Evolutionary conservation across 2,888 invertebrate genomes (phyloP).

Genomic region (Conistra vaccinii): DNA sequence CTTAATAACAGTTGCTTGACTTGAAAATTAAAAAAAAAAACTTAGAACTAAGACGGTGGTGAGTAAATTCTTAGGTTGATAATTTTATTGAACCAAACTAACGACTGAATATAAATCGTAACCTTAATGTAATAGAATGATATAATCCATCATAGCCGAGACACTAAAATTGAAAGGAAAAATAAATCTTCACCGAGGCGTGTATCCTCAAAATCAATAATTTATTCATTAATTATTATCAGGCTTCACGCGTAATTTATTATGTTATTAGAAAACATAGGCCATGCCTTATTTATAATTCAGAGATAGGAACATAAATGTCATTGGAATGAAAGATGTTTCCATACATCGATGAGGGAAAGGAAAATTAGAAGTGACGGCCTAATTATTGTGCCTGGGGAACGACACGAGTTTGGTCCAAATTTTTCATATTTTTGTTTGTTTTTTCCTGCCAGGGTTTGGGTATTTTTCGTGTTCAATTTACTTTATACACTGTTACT

Average conservation of each 20-base stretch:
- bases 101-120: slow-evolving; percentile 15
- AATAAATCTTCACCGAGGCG: slow-evolving; percentile 18
- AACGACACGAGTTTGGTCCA: slow-evolving; percentile 19
- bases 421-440: background rate
- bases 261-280: slow-evolving; percentile 44
- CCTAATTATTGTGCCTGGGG: slow-evolving; percentile 37
- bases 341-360: slow-evolving; percentile 32
- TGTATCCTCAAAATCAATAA: slow-evolving; percentile 35
- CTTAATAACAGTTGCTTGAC: background rate
- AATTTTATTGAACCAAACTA: background rate
- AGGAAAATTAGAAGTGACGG: slow-evolving; percentile 36
- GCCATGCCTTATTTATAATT: slow-evolving; percentile 55
- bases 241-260: slow-evolving; percentile 34
- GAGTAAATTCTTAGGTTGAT: background rate
- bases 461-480: slow-evolving; percentile 13
- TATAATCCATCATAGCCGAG: slow-evolving; percentile 28
- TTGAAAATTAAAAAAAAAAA: background rate
- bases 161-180: slow-evolving; percentile 23
- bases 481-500: background rate
- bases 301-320: slow-evolving; percentile 46
- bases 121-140: slow-evolving; percentile 6
- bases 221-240: slow-evolving; percentile 50
- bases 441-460: background rate
- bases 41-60: background rate
- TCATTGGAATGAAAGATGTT: slow-evolving; percentile 53